Conservation (phyloP, 1,140 invertebrate genomes). For the Bathynomus jamesi region DNA sequence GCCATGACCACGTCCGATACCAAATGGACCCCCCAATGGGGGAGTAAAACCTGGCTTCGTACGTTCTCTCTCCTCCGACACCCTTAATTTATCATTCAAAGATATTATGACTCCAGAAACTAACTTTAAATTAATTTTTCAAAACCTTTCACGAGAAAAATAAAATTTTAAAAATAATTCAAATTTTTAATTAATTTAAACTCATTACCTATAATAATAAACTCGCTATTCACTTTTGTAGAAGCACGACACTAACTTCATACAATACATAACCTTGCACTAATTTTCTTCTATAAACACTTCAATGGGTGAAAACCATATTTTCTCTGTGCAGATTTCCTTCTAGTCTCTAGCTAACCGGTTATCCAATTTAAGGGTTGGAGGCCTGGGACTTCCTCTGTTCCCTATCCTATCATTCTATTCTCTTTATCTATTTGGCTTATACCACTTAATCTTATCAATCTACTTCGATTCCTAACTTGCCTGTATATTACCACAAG, state of each 20-base stretch:
- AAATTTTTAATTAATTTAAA: conserved; percentile 10
- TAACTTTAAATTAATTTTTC: conserved; percentile 10
- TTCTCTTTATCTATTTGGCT: too few species aligned
- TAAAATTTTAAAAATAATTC: neutral
- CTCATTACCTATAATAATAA: neutral
- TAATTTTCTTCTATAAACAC: too few species aligned
- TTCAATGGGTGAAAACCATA: too few species aligned
- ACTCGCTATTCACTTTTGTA: neutral
- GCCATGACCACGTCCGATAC: conserved; percentile 62
- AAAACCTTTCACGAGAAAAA: neutral
- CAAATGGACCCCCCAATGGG: conserved; percentile 70
- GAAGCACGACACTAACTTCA: neutral
- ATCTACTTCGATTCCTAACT: too few species aligned
- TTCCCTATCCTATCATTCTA: too few species aligned
- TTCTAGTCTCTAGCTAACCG: too few species aligned
- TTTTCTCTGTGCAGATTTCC: too few species aligned
- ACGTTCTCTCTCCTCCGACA: conserved; percentile 58
- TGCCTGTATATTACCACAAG: conserved; percentile 40
- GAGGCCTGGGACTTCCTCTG: too few species aligned
- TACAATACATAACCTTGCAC: neutral
- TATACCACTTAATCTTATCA: too few species aligned
- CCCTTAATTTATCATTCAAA: conserved; percentile 54
- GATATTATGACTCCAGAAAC: neutral
- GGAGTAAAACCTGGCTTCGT: conserved; percentile 68
- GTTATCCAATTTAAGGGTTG: too few species aligned